Base-by-base conservation (phyloP, 35 echinoderm and acorn worm species). In the Lytechinus pictus region DNA sequence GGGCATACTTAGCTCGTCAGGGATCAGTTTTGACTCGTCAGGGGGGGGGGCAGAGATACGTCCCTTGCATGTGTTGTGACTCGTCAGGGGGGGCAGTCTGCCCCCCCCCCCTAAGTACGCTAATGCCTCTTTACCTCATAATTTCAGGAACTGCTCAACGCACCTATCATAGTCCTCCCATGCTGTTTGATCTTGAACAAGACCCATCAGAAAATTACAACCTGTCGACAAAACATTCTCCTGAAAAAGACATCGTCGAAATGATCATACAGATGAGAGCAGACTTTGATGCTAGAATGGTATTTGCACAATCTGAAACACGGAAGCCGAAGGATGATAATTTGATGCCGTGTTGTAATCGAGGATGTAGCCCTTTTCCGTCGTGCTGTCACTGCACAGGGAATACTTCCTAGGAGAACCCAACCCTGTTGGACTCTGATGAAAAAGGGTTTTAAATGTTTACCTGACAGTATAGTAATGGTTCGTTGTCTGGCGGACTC, bases 311-410 rank as follows among this genome's bases (percentile, higher is more conserved):
- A 72, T 95, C 95, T 27, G 95, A 98, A 89, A 98, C 91, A 16
- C 28, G n/a, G 3, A 94, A 79, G n/a, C 96, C 94, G 54, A 28
- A 27, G 9, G 94, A 94, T 92, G 52, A 92, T 3, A 54, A 66
- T 72, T 66, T 96, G 51, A 96, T 97, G 54, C 97, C 97, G 14
- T 98, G 97, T 87, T 98, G 97, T 95, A 98, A 97, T 93, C 86
- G 87, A 24, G 94, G 96, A 8, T 98, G 97, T 86, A 66, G 88
- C 21, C 97, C 97, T 29, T 96, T 95, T 55, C 97, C 97, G 12
- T 24, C 55, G 6, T 98, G 97, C 29, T 98, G 97, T 97, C 88
- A 90, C 27, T 90, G 88, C 52, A 90, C 9, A 6, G n/a, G 21
- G 6, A n/a, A 24, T 16, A 16, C 66, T 0, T 44, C 33, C 33